Evolutionary conservation across 2,113 vertebrate species (phyloP).

Genomic region (Phaethornis superciliosus): DNA sequence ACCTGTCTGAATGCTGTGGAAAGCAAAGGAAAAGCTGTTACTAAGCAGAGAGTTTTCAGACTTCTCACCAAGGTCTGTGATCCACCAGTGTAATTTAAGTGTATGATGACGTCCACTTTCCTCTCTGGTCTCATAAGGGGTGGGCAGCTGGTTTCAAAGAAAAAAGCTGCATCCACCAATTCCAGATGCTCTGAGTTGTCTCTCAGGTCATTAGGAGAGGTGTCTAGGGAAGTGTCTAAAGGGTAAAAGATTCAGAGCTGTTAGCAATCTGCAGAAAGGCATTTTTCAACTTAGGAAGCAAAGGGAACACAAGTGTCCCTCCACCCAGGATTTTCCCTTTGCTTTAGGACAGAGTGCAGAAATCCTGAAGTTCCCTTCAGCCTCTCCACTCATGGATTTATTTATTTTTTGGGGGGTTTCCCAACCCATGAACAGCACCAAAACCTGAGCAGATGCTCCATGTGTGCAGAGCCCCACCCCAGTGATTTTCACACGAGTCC

Average conservation of each 20-base stretch:
- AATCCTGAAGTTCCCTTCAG: neutral
- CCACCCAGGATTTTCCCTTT: neutral
- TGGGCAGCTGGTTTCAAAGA: slow-evolving; percentile 80
- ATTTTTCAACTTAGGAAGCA: neutral
- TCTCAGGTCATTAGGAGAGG: slow-evolving; percentile 79
- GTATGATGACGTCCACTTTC: slow-evolving; percentile 79
- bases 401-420: neutral
- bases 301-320: neutral
- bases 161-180: slow-evolving; percentile 81
- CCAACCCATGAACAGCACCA: neutral
- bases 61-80: slow-evolving; percentile 76
- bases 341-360: rapidly evolving
- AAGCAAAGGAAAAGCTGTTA: neutral
- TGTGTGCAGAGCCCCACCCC: neutral
- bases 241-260: neutral
- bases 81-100: slow-evolving; percentile 79
- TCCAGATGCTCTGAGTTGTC: slow-evolving; percentile 68
- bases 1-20: neutral
- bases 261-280: neutral
- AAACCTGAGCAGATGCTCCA: neutral
- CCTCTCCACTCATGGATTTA: neutral
- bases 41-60: neutral
- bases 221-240: slow-evolving; percentile 76
- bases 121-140: slow-evolving; percentile 78
- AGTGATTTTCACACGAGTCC: neutral